phyloP scores from a whole-genome alignment of 1,140 invertebrate genomes.

The Orussus abietinus region DNA sequence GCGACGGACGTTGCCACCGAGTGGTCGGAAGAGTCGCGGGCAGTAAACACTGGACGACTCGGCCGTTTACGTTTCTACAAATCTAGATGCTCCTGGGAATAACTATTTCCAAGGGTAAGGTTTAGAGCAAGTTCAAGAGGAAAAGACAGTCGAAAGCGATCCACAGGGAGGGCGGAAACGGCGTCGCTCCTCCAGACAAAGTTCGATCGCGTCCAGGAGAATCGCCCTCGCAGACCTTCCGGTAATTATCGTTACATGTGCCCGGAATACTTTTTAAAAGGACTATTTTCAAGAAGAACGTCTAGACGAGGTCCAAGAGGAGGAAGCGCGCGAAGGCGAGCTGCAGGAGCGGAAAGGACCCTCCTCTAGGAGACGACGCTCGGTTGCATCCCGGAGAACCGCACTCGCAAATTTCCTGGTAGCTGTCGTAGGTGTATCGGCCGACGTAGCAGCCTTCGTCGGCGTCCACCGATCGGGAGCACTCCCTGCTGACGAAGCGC shows the following conservation, averaged over 20 bases:
- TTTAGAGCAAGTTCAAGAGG: too few species aligned
- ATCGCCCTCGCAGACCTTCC: not conserved
- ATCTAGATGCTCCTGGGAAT: too few species aligned
- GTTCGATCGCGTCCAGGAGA: not conserved
- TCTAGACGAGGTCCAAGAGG: constrained; percentile 12
- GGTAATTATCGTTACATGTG: not conserved
- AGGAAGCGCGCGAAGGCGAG: constrained; percentile 5
- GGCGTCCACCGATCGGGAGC: constrained; percentile 20
- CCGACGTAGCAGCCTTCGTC: constrained; percentile 27
- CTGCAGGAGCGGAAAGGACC: constrained; percentile 9
- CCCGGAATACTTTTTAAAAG: constrained; percentile 6
- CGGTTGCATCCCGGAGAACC: constrained; percentile 25
- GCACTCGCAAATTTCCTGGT: constrained; percentile 31
- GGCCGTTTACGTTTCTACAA: not conserved
- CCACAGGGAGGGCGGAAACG: too few species aligned
- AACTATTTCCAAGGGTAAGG: too few species aligned
- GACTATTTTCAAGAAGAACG: constrained; percentile 6
- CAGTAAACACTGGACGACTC: not conserved
- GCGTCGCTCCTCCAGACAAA: constrained; percentile 1
- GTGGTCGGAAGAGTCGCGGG: not conserved
- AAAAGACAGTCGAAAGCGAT: too few species aligned
- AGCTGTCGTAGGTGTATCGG: constrained; percentile 27
- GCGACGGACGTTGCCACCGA: not conserved
- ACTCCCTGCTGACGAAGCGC: constrained; percentile 22
- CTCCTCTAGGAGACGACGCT: constrained; percentile 3